Conservation (phyloP, 2,113 vertebrate species). For the Chelonoidis abingdonii region DNA sequence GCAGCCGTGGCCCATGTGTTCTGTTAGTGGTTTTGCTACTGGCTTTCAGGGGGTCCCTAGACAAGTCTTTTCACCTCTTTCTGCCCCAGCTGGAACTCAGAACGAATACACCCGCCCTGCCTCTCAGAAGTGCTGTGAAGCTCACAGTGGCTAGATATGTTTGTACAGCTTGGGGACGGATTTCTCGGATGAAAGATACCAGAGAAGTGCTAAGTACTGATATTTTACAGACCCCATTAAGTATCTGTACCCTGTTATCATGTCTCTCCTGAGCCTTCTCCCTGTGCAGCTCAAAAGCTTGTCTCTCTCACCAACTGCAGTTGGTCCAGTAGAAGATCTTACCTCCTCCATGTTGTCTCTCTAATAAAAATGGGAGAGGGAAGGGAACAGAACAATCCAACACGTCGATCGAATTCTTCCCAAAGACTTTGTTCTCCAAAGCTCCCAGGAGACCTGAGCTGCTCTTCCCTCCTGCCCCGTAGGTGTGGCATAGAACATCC, state of each 20-base stretch:
- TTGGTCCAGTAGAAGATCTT: too few species aligned
- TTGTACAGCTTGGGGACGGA: background rate
- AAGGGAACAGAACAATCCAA: background rate
- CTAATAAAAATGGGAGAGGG: background rate
- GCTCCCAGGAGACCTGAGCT: background rate
- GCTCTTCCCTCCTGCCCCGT: background rate
- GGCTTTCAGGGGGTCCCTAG: background rate
- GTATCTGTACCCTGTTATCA: background rate
- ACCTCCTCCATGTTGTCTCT: too few species aligned
- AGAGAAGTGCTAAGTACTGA: too few species aligned
- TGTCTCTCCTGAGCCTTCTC: background rate
- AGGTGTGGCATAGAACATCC: background rate
- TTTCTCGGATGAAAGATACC: too few species aligned
- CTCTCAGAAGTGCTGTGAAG: background rate
- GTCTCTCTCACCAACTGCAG: background rate
- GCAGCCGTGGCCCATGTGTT: background rate
- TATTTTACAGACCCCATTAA: background rate
- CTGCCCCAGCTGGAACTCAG: rapidly evolving
- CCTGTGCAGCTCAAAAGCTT: background rate
- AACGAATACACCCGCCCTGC: background rate
- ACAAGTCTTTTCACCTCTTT: background rate
- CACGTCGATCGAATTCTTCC: background rate
- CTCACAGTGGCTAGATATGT: background rate
- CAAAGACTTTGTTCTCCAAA: background rate
- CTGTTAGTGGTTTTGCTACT: background rate